Percentiles rank a stretch among this genome's conserved stretches.
phyloP scores from a whole-genome alignment of 2,888 invertebrate species.

The Melangyna quadrimaculata region DNA sequence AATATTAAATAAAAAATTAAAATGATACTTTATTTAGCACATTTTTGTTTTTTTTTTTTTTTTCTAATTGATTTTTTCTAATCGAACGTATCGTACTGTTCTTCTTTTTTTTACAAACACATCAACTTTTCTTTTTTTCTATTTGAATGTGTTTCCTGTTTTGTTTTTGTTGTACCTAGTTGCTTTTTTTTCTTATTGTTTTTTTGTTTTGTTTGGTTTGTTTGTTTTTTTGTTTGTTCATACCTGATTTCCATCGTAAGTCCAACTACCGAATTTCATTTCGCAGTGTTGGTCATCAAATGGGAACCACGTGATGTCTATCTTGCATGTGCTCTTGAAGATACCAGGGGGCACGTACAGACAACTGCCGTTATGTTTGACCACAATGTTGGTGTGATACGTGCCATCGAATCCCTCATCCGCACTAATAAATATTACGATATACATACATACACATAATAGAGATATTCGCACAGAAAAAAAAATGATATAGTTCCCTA shows the following conservation, averaged over 20 bases:
- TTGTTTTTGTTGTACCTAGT: too few species aligned
- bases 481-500: conserved; percentile 48
- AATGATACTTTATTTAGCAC: conserved; percentile 58
- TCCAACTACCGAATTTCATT: conserved; percentile 99
- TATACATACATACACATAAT: conserved; percentile 74
- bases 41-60: conserved; percentile 8
- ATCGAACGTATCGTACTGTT: conserved; percentile 45
- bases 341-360: conserved; percentile 99
- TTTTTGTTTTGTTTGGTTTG: conserved; percentile 48
- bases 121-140: conserved; percentile 42
- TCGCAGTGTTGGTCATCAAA: conserved; percentile 99
- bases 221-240: conserved; percentile 74
- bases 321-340: conserved; percentile 99
- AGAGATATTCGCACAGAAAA: conserved; percentile 34
- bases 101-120: conserved; percentile 31
- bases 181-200: conserved; percentile 36
- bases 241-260: conserved; percentile 99
- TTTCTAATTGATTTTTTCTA: neutral
- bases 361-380: conserved; percentile 98
- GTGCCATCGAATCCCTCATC: conserved; percentile 99
- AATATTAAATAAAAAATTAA: neutral
- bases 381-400: conserved; percentile 99
- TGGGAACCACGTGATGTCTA: conserved; percentile 99
- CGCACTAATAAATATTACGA: conserved; percentile 87
- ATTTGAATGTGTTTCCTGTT: conserved; percentile 6